phyloP scores from a whole-genome alignment of 2,888 invertebrate species.

The Clepsis dumicolana region DNA sequence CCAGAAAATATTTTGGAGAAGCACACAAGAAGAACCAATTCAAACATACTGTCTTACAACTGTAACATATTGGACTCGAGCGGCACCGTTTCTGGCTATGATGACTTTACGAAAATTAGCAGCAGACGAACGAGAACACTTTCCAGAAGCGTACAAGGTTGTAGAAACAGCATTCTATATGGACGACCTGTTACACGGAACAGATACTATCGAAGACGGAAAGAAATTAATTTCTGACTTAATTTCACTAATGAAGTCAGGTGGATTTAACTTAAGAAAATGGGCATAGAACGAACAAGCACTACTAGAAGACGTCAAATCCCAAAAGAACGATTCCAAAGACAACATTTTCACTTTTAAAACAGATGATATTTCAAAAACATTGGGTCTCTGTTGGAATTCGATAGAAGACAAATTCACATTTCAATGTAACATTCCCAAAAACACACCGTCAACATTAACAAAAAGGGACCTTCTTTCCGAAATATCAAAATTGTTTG shows the following conservation, averaged over 20 bases:
- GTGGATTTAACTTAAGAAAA: neutral
- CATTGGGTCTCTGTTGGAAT: constrained; percentile 43
- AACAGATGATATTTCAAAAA: constrained; percentile 37
- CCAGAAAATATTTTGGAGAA: constrained; percentile 20
- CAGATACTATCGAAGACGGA: neutral
- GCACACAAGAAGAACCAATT: neutral
- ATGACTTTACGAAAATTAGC: constrained; percentile 10
- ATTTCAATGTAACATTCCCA: neutral
- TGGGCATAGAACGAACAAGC: neutral
- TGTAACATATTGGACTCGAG: constrained; percentile 6
- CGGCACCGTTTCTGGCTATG: constrained; percentile 12
- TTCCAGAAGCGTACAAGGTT: constrained; percentile 18
- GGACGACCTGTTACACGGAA: constrained; percentile 13
- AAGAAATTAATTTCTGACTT: neutral
- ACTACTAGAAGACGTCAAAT: constrained; percentile 4
- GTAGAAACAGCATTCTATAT: constrained; percentile 13
- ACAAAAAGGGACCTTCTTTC: constrained; percentile 38
- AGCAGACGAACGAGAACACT: constrained; percentile 10
- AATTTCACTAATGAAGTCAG: neutral
- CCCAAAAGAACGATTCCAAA: neutral
- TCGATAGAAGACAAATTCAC: constrained; percentile 27
- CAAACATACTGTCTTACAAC: neutral
- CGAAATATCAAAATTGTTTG: no score
- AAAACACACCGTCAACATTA: constrained; percentile 2
- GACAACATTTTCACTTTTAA: constrained; percentile 32